phyloP scores from a whole-genome alignment of 2,113 vertebrate species.

The Lucifuga dentata region DNA sequence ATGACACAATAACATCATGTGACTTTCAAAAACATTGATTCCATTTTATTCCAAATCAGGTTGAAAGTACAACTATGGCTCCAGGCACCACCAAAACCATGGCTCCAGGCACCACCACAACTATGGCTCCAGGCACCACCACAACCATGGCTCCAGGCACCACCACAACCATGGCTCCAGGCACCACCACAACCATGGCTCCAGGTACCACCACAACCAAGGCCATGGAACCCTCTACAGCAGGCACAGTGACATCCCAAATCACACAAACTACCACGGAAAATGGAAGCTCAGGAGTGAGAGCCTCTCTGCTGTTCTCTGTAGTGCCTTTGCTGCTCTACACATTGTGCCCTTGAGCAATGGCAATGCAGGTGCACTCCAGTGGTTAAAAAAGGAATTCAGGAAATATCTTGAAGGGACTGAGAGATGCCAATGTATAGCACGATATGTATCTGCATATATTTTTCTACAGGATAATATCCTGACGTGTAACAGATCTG shows the following conservation, averaged over 20 bases:
- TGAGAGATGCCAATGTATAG: neutral
- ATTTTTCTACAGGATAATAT: no score
- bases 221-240: neutral
- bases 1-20: no score
- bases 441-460: no score
- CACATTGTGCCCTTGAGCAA: neutral
- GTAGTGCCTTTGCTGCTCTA: constrained; percentile 17
- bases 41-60: no score
- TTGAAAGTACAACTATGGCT: neutral
- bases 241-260: neutral
- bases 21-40: no score
- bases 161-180: neutral
- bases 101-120: neutral
- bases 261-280: neutral
- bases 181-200: neutral
- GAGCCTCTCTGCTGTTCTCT: constrained; percentile 30
- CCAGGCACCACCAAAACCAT: no score
- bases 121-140: neutral
- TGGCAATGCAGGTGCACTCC: neutral
- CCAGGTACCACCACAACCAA: no score
- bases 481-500: no score
- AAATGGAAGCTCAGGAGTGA: constrained; percentile 7
- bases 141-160: fast-evolving
- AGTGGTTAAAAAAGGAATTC: neutral
- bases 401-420: neutral